These are phyloP conservation scores for Drosophila oshimai DNA, from an alignment of 1,140 invertebrate species.

Conservation along the genomic window DNA sequence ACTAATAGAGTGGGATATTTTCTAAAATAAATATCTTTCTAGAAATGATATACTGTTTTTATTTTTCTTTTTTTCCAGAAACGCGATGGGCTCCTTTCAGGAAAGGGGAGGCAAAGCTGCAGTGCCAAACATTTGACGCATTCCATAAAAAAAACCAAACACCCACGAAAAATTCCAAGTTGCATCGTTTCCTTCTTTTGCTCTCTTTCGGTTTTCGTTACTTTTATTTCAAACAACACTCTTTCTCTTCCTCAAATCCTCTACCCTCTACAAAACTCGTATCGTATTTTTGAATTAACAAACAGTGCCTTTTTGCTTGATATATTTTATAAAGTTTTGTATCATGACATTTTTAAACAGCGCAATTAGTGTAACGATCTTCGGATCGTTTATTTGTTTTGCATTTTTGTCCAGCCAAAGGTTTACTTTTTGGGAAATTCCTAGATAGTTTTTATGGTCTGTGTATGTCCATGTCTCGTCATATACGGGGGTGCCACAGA, in stretches of 20 bases:
- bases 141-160: not conserved
- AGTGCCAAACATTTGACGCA: not conserved
- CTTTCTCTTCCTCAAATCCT: not conserved
- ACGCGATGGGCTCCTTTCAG: no score
- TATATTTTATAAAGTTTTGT: conserved; percentile 7
- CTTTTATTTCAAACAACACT: conserved; percentile 58
- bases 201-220: conserved; percentile 47
- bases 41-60: no score
- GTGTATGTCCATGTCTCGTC: not conserved
- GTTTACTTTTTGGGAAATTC: not conserved
- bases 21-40: no score
- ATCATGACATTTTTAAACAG: conserved; percentile 23
- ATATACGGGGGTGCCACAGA: no score
- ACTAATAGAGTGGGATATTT: no score
- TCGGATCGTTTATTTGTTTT: conserved; percentile 1
- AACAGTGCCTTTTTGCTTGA: conserved; percentile 46
- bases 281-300: conserved; percentile 50
- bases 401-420: not conserved
- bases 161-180: conserved; percentile 11
- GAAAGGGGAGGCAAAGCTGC: no score
- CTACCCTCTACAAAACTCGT: conserved; percentile 39
- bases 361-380: conserved; percentile 44
- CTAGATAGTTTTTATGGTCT: not conserved
- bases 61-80: no score
- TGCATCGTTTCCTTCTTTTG: not conserved